Base-by-base conservation (phyloP, 1,140 invertebrate genomes). In the Papilio helenus region DNA sequence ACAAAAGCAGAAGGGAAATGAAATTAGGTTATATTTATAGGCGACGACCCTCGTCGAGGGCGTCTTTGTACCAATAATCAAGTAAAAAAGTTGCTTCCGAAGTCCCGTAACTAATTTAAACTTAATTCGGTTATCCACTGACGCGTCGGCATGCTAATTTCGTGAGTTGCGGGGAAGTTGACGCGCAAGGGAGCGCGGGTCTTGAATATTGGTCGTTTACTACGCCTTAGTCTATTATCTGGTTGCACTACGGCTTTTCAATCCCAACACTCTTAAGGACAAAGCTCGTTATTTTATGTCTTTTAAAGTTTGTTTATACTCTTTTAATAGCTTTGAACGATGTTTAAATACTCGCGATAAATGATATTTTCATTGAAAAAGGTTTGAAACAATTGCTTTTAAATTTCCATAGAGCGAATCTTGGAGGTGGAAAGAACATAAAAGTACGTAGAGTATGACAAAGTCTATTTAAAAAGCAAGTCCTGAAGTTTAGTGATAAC, bases 81-180 rank as follows among this genome's bases (percentile, higher is more conserved):
- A 77, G 77, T 73, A 79, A 82, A 80, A 76, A 79, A 74, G 74
- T 58, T 78, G 58, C 46, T 26, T 18, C 29, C 79, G 68, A 77
- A 77, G 29, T 77, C 76, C 29, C 79, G 34, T 83, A 83, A 81
- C 79, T 79, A 83, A 83, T 83, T 81, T 81, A 83, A 83, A 80
- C 74, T 80, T 83, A 81, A 81, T 81, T 81, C 74, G 68, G 78
- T 81, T 83, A 83, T 81, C 76, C 72, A 23, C 49, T 61, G 76
- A 79, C 39, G 58, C 79, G 72, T 26, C 10, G 79, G 72, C 61
- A 83, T 80, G 79, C 76, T 79, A 80, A 83, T 83, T 83, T 79
- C 34, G 29, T 9, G 51, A 61, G 55, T 77, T 77, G 76, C 51
- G 34, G 51, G 55, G 29, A 61, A 65, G 14, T 77, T 77, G 26